phyloP scores from a whole-genome alignment of 2,888 invertebrate genomes.

The Isotomurus palustris region DNA sequence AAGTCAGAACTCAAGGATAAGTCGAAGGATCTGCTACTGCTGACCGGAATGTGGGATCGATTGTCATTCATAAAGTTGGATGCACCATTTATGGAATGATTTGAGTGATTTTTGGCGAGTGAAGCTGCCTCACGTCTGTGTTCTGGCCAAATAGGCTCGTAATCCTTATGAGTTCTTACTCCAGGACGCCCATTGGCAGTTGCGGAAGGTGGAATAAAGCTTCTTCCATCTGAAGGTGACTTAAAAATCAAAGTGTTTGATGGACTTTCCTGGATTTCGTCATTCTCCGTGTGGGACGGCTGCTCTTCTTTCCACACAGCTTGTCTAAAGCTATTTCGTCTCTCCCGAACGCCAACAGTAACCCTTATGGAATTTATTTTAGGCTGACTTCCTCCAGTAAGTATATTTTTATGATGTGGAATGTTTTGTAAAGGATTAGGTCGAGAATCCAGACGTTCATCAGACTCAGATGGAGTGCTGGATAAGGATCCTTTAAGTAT shows the following conservation, averaged over 20 bases:
- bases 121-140: no score
- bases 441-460: constrained; percentile 30
- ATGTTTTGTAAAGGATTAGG: background rate
- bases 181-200: background rate
- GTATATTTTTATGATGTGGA: constrained; percentile 3
- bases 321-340: constrained; percentile 49
- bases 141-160: constrained; percentile 47
- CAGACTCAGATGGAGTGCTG: constrained; percentile 40
- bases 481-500: constrained; percentile 40
- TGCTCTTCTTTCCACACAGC: constrained; percentile 48
- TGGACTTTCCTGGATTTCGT: background rate
- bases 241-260: constrained; percentile 1
- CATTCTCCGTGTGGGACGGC: background rate
- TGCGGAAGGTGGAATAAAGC: background rate
- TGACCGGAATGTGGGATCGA: background rate
- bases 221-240: background rate
- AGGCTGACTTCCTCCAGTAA: constrained; percentile 23
- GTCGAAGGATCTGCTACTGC: background rate
- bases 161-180: constrained; percentile 35
- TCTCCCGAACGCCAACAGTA: constrained; percentile 47
- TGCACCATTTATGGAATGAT: constrained; percentile 18
- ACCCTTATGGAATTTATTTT: constrained; percentile 45
- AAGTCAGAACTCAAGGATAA: no score
- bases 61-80: background rate
- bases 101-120: no score